Conservation (phyloP, 2,113 vertebrate genomes). For the Onychostruthus taczanowskii region DNA sequence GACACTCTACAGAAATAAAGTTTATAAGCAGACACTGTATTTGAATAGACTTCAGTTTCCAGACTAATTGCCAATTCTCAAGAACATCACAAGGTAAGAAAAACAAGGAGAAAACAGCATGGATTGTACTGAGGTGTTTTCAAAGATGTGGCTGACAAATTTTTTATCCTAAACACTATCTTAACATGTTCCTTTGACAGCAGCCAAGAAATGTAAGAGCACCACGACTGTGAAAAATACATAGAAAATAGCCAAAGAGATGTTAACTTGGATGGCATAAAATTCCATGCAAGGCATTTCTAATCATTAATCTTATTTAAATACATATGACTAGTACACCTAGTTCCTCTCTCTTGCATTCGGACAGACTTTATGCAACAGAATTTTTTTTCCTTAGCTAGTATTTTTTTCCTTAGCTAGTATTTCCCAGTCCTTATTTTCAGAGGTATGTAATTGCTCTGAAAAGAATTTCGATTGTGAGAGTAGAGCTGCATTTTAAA, state of each 20-base stretch:
- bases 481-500: neutral
- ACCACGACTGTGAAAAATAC: neutral
- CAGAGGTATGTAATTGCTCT: neutral
- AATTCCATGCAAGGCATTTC: neutral
- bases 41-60: neutral
- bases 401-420: neutral
- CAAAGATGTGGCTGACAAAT: neutral
- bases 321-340: neutral
- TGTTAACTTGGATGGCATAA: neutral
- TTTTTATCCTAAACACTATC: neutral
- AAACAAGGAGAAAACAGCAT: neutral
- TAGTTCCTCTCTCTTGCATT: neutral
- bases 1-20: neutral
- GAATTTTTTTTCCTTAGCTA: neutral
- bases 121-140: neutral
- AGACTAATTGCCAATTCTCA: neutral
- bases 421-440: neutral
- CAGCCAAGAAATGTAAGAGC: neutral
- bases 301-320: neutral
- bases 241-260: neutral
- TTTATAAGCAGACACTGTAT: neutral
- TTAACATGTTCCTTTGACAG: neutral
- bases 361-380: neutral
- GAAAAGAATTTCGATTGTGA: neutral
- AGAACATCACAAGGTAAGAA: neutral